These are phyloP conservation scores for Drosophila sp. DNA, from an alignment of 1,140 invertebrate genomes.

Conservation along the genomic window DNA sequence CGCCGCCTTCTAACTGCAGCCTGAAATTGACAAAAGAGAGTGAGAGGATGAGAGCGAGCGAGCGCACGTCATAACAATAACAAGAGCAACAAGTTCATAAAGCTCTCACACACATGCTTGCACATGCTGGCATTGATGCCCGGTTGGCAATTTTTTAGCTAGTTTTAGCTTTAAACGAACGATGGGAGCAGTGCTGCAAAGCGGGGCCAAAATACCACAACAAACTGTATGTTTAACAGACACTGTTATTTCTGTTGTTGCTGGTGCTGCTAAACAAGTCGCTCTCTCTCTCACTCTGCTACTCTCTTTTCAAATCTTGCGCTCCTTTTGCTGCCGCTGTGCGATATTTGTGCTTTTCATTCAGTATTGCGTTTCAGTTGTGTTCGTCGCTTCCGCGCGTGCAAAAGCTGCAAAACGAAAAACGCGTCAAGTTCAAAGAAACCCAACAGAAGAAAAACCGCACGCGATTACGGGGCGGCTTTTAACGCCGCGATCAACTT, in stretches of 20 bases:
- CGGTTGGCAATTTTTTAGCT: too few relatives aligned
- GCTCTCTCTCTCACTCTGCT: constrained; percentile 25
- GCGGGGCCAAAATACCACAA: constrained; percentile 8
- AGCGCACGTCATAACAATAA: constrained; percentile 18
- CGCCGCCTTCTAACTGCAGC: constrained; percentile 30
- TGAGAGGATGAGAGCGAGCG: constrained; percentile 6
- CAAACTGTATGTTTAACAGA: neutral
- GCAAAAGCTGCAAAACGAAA: constrained; percentile 62
- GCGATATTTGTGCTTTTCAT: constrained; percentile 73
- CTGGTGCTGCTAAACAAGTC: constrained; percentile 37
- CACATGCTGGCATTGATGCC: too few relatives aligned
- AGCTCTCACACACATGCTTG: constrained; percentile 26
- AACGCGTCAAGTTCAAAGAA: constrained; percentile 11
- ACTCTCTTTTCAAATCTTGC: neutral
- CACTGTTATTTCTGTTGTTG: constrained; percentile 9
- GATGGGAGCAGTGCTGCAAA: constrained; percentile 47
- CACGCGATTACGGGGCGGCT: constrained; percentile 41
- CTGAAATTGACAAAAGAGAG: constrained; percentile 23
- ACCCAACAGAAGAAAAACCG: constrained; percentile 25
- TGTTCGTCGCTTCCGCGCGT: constrained; percentile 75
- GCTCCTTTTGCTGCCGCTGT: constrained; percentile 24
- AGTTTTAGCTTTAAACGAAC: too few relatives aligned
- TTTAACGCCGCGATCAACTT: constrained; percentile 29
- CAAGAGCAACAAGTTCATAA: constrained; percentile 46
- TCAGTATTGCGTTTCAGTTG: constrained; percentile 73